Evolutionary conservation across 2,797 vertebrate species (phyloP).

Genomic region (Spinus pinus): DNA sequence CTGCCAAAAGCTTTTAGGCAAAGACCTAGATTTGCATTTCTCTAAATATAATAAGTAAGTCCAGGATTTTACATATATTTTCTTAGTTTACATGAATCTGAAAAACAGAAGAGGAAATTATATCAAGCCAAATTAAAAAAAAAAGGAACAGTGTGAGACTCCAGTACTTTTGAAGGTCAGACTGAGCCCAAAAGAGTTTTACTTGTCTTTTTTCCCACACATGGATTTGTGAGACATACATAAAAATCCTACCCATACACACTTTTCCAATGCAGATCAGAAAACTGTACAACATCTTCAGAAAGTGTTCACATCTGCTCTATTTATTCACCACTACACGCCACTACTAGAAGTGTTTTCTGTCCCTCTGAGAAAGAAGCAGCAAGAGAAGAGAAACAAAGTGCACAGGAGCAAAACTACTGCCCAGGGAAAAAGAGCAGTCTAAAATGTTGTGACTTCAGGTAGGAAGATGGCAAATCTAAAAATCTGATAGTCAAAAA

Average conservation of each 20-base stretch:
- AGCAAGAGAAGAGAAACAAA: not conserved
- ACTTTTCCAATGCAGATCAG: not conserved
- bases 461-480: not conserved
- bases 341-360: not conserved
- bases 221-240: not conserved
- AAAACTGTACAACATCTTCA: not conserved
- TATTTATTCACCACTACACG: not conserved
- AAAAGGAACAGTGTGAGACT: not conserved
- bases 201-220: not conserved
- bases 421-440: not conserved
- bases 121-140: not conserved
- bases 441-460: not conserved
- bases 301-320: not conserved
- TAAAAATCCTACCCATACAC: not conserved
- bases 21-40: constrained; percentile 22
- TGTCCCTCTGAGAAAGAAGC: not conserved
- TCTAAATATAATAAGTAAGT: constrained; percentile 23
- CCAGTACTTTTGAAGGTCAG: not conserved
- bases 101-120: not conserved
- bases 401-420: not conserved
- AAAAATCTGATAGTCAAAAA: not conserved
- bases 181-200: not conserved
- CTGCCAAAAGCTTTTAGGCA: constrained; percentile 48
- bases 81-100: not conserved
- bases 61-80: not conserved